A percentile compares a stretch with the other conserved stretches of the same genome.
phyloP scores from a whole-genome alignment of 2,797 vertebrate genomes.

The Pangasius larnaudii region DNA sequence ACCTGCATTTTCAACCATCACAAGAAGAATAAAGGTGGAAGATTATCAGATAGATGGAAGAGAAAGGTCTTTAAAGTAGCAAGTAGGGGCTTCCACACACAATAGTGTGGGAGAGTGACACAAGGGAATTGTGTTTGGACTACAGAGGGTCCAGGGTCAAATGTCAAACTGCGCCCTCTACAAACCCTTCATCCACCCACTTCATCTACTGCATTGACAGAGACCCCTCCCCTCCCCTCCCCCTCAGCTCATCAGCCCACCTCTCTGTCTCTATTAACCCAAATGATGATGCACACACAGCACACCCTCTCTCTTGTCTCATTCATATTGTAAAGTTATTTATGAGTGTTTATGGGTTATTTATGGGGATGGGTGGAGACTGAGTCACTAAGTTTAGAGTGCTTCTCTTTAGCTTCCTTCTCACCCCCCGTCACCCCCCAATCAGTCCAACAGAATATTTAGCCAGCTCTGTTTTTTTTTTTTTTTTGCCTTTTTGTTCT shows the following conservation, averaged over 20 bases:
- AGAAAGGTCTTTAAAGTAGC: constrained; percentile 14
- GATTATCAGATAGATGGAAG: background rate
- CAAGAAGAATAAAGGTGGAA: background rate
- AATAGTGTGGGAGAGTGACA: constrained; percentile 2
- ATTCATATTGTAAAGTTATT: constrained; percentile 45
- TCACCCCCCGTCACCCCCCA: background rate
- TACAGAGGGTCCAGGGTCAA: constrained; percentile 49
- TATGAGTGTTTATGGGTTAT: constrained; percentile 60
- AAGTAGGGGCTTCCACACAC: background rate
- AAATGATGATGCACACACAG: constrained; percentile 67
- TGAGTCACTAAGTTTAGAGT: constrained; percentile 15
- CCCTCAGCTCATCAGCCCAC: constrained; percentile 28
- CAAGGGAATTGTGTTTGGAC: constrained; percentile 48
- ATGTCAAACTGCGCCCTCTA: constrained; percentile 50
- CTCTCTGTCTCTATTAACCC: constrained; percentile 58
- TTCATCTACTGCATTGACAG: constrained; percentile 44
- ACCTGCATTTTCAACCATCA: background rate
- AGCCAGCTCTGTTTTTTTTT: background rate
- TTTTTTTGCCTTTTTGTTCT: background rate
- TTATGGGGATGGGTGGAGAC: constrained; percentile 48
- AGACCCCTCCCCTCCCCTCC: background rate
- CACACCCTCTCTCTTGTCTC: constrained; percentile 22
- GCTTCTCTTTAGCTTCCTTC: constrained; percentile 30
- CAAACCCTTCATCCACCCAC: constrained; percentile 40
- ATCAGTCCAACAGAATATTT: background rate